These are phyloP conservation scores for Cephus cinctus DNA, from an alignment of 1,140 invertebrate species.

Conservation along the genomic window DNA sequence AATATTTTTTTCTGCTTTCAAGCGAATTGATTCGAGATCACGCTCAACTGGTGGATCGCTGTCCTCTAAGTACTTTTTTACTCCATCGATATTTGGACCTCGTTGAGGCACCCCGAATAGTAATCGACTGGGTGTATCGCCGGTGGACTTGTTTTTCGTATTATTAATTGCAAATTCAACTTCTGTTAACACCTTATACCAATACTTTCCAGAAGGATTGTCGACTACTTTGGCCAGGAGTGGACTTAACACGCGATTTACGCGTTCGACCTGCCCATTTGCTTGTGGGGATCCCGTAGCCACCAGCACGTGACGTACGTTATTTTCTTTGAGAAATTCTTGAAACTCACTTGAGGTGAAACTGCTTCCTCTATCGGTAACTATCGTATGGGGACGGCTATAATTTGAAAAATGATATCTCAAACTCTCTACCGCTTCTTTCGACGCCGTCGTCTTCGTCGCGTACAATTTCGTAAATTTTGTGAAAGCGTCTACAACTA, in stretches of 20 bases:
- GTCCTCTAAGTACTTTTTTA: slow-evolving; percentile 2
- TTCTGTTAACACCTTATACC: slow-evolving; percentile 19
- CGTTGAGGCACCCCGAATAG: slow-evolving; percentile 23
- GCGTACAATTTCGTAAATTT: slow-evolving; percentile 22
- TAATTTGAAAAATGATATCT: slow-evolving; percentile 12
- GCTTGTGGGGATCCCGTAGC: slow-evolving; percentile 13
- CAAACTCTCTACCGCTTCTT: slow-evolving; percentile 13
- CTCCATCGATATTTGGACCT: slow-evolving; percentile 4
- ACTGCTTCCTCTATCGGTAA: slow-evolving; percentile 19
- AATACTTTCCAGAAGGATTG: slow-evolving; percentile 5
- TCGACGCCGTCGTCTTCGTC: slow-evolving; percentile 15
- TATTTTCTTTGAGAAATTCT: slow-evolving; percentile 14
- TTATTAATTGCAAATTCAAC: slow-evolving; percentile 29
- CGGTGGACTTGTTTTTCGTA: slow-evolving; percentile 15
- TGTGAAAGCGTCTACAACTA: slow-evolving; percentile 30
- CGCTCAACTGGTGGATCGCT: background rate
- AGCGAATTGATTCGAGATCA: slow-evolving; percentile 8
- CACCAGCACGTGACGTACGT: slow-evolving; percentile 11
- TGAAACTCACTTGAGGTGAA: slow-evolving; percentile 21
- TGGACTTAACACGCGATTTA: slow-evolving; percentile 18
- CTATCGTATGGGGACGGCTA: slow-evolving; percentile 11
- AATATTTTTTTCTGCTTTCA: slow-evolving; percentile 8
- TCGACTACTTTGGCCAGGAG: slow-evolving; percentile 19
- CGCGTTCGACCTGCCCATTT: slow-evolving; percentile 12
- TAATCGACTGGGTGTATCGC: slow-evolving; percentile 17